Base-by-base conservation (phyloP, 2,113 vertebrate genomes). In the Actenoides lindsayi region DNA sequence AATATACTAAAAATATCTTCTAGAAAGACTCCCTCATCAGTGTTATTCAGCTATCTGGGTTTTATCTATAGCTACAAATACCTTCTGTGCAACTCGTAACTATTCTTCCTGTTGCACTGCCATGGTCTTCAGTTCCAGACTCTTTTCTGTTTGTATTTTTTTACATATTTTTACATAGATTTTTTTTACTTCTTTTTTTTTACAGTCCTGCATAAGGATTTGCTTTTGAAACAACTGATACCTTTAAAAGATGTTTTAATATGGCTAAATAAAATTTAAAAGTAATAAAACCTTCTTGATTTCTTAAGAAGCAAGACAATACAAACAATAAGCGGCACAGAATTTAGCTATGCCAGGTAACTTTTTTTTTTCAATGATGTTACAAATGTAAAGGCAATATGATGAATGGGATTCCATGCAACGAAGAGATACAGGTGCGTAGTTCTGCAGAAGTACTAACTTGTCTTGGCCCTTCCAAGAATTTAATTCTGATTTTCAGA, bases 401-500 rank as follows among this genome's bases (percentile, higher is more conserved):
- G 28, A 73, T 51, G 53, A 82, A 86, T 2, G 3, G 31, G 46
- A 92, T 83, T 63, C 41, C 8, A 2, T 27, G 42, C 63, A 73
- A 76, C 20, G n/a, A 94, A 65, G 57, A 79, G 16, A 73, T 31
- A 65, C 3, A 57, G 46, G 50, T 50, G 57, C 48, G 51, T 56
- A 23, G 20, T 44, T 82, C 50, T 86, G 75, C 31, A 56, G 50
- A 90, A 91, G 57, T 35, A 76, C 41, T 35, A 70, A 90, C 78
- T 93, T 87, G 74, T 46, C 67, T 57, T 42, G 41, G 70, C 39
- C 63, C 28, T 68, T 64, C 25, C 54, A 71, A 77, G 65, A 84
- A 87, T 51, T 73, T 48, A 51, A 85, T 76, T 83, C 27, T 79
- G 17, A 87, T 95, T 92, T 95, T 92, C 83, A 92, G 65, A 57